Evolutionary conservation across 2,797 vertebrate genomes (phyloP), one percentile per base, ranked within the genome.

Genomic region (Pterois miles): DNA sequence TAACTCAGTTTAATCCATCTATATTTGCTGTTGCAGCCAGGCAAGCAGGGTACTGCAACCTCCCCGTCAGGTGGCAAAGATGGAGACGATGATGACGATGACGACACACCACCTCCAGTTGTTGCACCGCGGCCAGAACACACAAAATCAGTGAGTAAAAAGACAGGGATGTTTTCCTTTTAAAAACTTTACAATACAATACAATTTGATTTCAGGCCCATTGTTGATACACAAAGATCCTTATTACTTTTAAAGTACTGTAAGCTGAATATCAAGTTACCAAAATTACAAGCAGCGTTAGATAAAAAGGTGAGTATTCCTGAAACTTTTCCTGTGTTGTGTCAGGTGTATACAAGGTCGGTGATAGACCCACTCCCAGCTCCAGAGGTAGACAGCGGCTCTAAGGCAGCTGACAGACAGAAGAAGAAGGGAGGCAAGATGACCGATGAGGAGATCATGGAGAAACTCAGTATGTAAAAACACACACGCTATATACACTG

Each of bases 391-490:
- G 97, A 99, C 36, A 82, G 90, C 1, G 92, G 91, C 40, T 92
- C 95, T 0, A 98, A 96, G 84, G 93, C 93, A 0, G 93, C 95
- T 6, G 97, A 98, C 70, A 97, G 94, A 82, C 96, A 96, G 92
- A 99, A 97, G 76, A 98, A 96, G 92, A 97, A 96, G 84, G 98
- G 97, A 89, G 96, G 96, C 65, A 99, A 98, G 91, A 98, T 99
- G 98, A 98, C 97, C 0, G 98, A 99, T 82, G 98, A 99, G 88
- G 98, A 99, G 90, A 99, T 99, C 86, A 99, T 98, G 97, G 98
- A 99, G 77, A 99, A 97, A 94, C 96, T 99, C 82, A 94, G 98
- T 99, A 96, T 52, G 96, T 94, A 8, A 73, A 66, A 78, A 53
- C 2, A 20, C 40, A 59, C 25, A 46, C 29, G 29, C 29, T 29